phyloP scores from a whole-genome alignment of 1,140 invertebrate genomes.

The Lucilia sericata region DNA sequence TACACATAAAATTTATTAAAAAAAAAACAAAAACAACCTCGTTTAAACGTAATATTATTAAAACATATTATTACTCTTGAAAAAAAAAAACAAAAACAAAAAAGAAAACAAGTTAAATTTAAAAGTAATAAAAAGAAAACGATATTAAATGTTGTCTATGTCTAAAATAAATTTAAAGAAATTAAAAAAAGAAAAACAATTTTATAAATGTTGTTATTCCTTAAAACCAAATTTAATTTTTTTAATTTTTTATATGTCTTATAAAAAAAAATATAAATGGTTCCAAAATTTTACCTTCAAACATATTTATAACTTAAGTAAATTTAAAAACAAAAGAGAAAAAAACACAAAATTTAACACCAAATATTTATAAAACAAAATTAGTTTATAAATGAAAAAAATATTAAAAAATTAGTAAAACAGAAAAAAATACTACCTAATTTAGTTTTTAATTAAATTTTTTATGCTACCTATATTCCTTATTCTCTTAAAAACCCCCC shows the following conservation, averaged over 20 bases:
- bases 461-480: neutral
- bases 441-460: neutral
- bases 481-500: neutral
- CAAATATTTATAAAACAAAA: conserved; percentile 1
- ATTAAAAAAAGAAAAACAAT: neutral
- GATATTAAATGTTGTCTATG: conserved; percentile 12
- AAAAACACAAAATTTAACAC: neutral
- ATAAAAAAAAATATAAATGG: neutral
- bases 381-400: no score
- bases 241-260: neutral
- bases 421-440: neutral
- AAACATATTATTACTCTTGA: neutral
- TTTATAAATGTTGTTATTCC: neutral
- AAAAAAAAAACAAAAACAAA: no score
- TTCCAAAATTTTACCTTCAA: neutral
- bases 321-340: neutral
- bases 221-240: neutral
- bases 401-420: no score
- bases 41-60: neutral
- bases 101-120: neutral
- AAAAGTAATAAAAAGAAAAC: neutral
- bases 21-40: neutral
- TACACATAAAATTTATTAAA: neutral
- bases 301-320: neutral
- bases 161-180: neutral